Evolutionary conservation across 2,797 vertebrate genomes (phyloP), one percentile per base, ranked within the genome.

Genomic region (Sternotherus odoratus): DNA sequence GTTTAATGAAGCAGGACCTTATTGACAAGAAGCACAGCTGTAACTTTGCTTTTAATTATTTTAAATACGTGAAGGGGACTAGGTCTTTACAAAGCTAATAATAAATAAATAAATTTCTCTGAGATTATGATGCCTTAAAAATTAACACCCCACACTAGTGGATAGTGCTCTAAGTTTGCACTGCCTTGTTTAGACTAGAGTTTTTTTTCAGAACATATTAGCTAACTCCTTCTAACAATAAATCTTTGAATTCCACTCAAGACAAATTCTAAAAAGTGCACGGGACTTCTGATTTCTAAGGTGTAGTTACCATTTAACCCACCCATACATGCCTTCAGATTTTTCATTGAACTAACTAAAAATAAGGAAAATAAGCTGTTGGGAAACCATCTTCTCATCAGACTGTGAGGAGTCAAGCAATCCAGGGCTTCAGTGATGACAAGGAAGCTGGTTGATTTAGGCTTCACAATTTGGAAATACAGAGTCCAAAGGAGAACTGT

Each of bases 1-100:
- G 79, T 94, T 90, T 77, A 96, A 49, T 91, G 74, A 88, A 93
- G 74, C 30, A 83, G 83, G 79, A 97, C 94, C 77, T 89, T 93
- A 81, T 26, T 91, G 56, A 92, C 77, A 96, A 90, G 96, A 83
- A 86, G 90, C 83, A 92, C 39, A 94, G 5, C 51, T 81, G 69
- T 53, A 53, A 28, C 39, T 43, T 69, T 69, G 26, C 50, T 93
- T 93, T 94, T 91, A 63, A 86, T 94, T 81, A 79, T 16, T 88
- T 57, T 43, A 1, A 88, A n/a, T 79, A 4, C 1, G 12, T 53
- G 91, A 92, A 95, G 43, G 79, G 87, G 19, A 82, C 88, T 89
- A 86, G 93, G 63, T 49, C 46, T 49, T 91, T 56, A 77, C 16
- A 90, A 54, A 96, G 84, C 63, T 96, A 85, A 93, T 95, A 87